phyloP scores from a whole-genome alignment of 2,113 vertebrate genomes.

The Mastomys natalensis region DNA sequence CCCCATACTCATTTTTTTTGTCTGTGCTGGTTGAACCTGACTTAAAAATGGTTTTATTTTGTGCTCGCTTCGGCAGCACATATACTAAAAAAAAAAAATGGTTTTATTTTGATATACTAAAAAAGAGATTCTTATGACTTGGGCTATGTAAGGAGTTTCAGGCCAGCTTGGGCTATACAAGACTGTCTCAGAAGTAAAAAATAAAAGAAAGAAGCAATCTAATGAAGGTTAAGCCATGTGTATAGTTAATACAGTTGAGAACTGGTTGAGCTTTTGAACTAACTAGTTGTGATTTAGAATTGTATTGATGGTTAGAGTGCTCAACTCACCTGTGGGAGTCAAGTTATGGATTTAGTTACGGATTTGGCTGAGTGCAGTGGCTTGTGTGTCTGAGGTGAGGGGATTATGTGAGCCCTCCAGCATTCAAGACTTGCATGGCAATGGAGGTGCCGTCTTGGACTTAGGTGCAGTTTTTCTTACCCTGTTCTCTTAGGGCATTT shows the following conservation, averaged over 20 bases:
- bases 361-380: not conserved
- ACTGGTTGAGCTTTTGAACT: not conserved
- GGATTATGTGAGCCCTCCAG: not conserved
- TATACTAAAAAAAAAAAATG: not conserved
- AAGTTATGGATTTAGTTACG: not conserved
- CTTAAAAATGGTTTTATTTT: not conserved
- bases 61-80: no score
- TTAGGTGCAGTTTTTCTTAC: constrained; percentile 37
- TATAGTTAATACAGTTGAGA: not conserved
- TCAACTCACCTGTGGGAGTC: not conserved
- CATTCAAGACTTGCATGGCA: not conserved
- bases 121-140: not conserved
- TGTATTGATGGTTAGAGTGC: not conserved
- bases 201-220: not conserved
- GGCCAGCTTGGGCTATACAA: not conserved
- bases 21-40: not conserved
- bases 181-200: not conserved
- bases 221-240: not conserved
- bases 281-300: not conserved
- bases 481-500: constrained; percentile 4
- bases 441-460: not conserved
- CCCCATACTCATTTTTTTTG: not conserved
- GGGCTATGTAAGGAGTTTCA: not conserved
- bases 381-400: not conserved
- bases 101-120: not conserved